phyloP scores from a whole-genome alignment of 2,888 invertebrate genomes.

The Mactromeris polynyma region DNA sequence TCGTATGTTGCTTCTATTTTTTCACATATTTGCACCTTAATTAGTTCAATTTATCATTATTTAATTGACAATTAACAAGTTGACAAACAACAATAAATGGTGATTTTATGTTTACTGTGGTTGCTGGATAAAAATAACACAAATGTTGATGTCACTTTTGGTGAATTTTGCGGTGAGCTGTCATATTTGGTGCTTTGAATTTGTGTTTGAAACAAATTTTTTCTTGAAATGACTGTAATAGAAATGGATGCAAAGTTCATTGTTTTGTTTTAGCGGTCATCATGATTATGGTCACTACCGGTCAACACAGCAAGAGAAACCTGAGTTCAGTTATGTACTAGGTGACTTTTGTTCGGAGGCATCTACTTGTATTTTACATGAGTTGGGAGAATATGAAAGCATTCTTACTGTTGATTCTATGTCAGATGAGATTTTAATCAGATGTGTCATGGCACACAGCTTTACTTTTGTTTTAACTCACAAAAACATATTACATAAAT shows the following conservation, averaged over 20 bases:
- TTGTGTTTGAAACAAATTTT: not conserved
- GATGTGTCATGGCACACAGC: not conserved
- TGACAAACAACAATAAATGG: not conserved
- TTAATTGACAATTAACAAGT: constrained; percentile 4
- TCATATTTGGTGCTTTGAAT: not conserved
- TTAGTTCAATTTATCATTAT: constrained; percentile 11
- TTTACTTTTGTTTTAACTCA: not conserved
- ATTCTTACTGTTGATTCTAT: not conserved
- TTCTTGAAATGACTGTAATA: too few species aligned
- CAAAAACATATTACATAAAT: not conserved
- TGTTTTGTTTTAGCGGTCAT: too few species aligned
- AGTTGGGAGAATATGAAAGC: not conserved
- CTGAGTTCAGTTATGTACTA: too few species aligned
- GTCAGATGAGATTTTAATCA: not conserved
- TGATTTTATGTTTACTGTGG: not conserved
- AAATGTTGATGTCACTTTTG: not conserved
- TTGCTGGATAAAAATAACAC: not conserved
- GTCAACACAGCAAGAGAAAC: too few species aligned
- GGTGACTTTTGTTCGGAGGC: too few species aligned
- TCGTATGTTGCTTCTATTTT: not conserved
- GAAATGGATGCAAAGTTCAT: too few species aligned
- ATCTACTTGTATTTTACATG: not conserved
- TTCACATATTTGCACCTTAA: not conserved
- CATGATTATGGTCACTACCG: too few species aligned
- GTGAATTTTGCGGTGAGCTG: not conserved